phyloP scores from a whole-genome alignment of 2,113 vertebrate species.

The Nothoprocta perdicaria region DNA sequence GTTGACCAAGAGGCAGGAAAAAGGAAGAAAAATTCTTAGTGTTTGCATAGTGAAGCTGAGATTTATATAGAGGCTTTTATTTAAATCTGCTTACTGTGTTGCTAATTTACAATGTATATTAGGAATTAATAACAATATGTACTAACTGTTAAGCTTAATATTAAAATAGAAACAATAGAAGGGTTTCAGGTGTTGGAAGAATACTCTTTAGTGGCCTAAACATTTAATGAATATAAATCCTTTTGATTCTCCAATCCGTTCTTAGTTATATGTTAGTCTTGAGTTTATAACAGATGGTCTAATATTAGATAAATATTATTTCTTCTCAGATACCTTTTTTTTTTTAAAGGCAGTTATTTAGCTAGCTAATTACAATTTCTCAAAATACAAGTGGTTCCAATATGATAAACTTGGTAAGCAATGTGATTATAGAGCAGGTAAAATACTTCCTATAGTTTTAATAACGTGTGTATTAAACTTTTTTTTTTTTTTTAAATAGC shows the following conservation, averaged over 20 bases:
- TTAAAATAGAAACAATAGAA: neutral
- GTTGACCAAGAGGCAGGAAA: neutral
- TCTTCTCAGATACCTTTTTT: neutral
- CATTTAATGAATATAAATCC: neutral
- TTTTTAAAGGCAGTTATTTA: neutral
- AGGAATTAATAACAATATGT: neutral
- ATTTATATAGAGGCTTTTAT: neutral
- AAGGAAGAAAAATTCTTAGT: neutral
- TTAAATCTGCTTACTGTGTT: neutral
- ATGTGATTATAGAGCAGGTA: neutral
- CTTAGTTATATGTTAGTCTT: neutral
- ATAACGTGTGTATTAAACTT: neutral
- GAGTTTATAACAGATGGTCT: neutral
- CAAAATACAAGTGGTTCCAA: neutral
- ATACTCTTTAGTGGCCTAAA: neutral
- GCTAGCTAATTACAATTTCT: neutral
- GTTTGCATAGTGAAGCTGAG: neutral
- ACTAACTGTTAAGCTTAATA: neutral
- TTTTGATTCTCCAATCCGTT: neutral
- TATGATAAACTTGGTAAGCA: neutral
- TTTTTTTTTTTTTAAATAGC: neutral
- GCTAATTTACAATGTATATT: neutral
- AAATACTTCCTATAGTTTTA: neutral
- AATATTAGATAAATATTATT: neutral
- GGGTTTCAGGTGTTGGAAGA: neutral